Conservation (phyloP, 1,140 invertebrate genomes). For the Acromyrmex echinatior region DNA sequence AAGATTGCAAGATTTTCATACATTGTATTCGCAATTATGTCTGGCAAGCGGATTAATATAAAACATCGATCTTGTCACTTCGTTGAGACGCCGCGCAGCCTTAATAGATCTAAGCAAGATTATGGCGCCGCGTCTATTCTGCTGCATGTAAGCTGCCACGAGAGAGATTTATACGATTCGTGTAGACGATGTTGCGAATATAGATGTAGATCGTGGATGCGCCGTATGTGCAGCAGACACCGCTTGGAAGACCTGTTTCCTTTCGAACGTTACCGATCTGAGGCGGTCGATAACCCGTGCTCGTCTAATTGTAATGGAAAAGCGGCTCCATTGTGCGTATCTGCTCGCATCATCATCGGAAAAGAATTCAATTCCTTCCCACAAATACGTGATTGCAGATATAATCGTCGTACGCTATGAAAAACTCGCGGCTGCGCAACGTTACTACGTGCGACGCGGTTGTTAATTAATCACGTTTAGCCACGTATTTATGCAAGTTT, state of each 20-base stretch:
- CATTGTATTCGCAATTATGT: neutral
- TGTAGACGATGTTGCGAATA: slow-evolving; percentile 8
- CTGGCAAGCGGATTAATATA: slow-evolving; percentile 14
- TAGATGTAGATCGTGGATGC: slow-evolving; percentile 12
- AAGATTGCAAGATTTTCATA: neutral
- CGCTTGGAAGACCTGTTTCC: slow-evolving; percentile 69
- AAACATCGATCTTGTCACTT: neutral
- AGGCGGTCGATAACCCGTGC: slow-evolving; percentile 62
- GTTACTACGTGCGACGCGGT: neutral
- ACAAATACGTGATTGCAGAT: slow-evolving; percentile 17
- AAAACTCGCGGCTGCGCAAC: slow-evolving; percentile 1
- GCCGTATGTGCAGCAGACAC: neutral
- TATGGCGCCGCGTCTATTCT: slow-evolving; percentile 19
- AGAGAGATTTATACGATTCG: slow-evolving; percentile 18
- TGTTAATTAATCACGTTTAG: slow-evolving; percentile 42
- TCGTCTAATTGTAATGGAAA: slow-evolving; percentile 70
- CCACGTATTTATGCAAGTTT: slow-evolving; percentile 7
- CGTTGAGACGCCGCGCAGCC: slow-evolving; percentile 63
- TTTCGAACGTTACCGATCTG: slow-evolving; percentile 43
- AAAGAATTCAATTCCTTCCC: slow-evolving; percentile 44
- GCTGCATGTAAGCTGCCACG: neutral
- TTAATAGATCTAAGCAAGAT: slow-evolving; percentile 79
- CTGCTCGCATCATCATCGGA: slow-evolving; percentile 45
- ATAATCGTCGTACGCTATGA: slow-evolving; percentile 12
- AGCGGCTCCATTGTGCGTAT: slow-evolving; percentile 35